A percentile compares a stretch with the other conserved stretches of the same genome.
phyloP scores from a whole-genome alignment of 2,888 invertebrate species.

The Eremobia ochroleuca region DNA sequence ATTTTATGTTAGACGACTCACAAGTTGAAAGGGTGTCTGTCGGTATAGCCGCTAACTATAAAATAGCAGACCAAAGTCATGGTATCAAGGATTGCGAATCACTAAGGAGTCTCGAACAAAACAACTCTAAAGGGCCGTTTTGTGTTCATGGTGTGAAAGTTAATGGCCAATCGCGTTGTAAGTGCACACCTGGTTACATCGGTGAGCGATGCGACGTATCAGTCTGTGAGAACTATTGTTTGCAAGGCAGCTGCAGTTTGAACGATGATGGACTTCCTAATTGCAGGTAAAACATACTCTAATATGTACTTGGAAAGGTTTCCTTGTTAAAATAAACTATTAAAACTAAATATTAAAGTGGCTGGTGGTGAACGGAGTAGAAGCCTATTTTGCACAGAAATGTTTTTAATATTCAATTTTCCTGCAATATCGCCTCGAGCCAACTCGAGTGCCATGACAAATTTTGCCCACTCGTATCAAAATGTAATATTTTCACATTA shows the following conservation, averaged over 20 bases:
- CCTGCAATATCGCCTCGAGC: too few relatives aligned
- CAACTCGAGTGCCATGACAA: neutral
- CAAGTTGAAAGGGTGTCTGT: too few relatives aligned
- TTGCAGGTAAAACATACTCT: neutral
- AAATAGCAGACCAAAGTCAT: neutral
- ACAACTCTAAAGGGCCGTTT: neutral
- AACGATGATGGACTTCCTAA: neutral
- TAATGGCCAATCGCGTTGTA: neutral
- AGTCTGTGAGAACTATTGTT: slow-evolving; percentile 1
- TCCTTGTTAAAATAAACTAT: neutral
- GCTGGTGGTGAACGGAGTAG: too few relatives aligned
- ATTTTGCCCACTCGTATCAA: neutral
- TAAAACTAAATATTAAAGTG: too few relatives aligned
- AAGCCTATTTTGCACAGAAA: too few relatives aligned
- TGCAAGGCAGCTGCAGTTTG: neutral
- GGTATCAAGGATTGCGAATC: neutral
- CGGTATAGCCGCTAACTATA: neutral
- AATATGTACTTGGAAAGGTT: too few relatives aligned
- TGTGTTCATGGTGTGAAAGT: slow-evolving; percentile 1
- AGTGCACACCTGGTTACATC: neutral
- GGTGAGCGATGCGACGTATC: slow-evolving; percentile 2
- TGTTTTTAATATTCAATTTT: neutral
- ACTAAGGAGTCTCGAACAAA: neutral
- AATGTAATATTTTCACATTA: neutral
- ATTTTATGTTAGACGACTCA: neutral